These are phyloP conservation scores for Lipotes vexillifer DNA, from an alignment of 2,113 vertebrate genomes.

Conservation along the genomic window DNA sequence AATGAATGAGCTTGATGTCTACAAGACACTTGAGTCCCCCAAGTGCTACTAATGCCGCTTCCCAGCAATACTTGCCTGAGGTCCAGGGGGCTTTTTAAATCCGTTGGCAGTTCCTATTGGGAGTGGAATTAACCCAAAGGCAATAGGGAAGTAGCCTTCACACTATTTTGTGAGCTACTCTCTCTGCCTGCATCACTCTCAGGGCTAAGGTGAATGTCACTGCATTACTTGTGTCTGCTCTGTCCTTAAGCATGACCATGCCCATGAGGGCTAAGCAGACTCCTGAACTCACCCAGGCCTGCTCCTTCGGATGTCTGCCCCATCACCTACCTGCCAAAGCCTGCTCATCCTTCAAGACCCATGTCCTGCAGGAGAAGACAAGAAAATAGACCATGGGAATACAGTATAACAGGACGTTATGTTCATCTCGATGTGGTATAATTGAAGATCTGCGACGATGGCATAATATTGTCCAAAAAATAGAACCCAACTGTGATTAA, in stretches of 20 bases:
- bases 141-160: neutral
- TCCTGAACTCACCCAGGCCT: neutral
- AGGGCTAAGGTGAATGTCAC: neutral
- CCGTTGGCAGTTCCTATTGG: neutral
- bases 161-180: neutral
- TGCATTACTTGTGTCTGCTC: neutral
- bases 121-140: neutral
- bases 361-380: neutral
- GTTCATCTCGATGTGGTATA: neutral
- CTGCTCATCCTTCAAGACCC: neutral
- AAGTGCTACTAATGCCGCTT: neutral
- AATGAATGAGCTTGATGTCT: neutral
- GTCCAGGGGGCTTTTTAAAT: neutral
- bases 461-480: neutral
- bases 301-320: neutral
- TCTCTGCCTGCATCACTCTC: neutral
- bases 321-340: neutral
- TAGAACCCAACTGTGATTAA: neutral
- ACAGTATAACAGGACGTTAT: neutral
- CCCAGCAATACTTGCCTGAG: neutral
- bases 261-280: neutral
- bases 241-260: neutral
- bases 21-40: neutral
- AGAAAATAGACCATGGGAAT: neutral
- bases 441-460: neutral